phyloP scores from a whole-genome alignment of 2,113 vertebrate genomes.

The Psilopsiagon aymara region DNA sequence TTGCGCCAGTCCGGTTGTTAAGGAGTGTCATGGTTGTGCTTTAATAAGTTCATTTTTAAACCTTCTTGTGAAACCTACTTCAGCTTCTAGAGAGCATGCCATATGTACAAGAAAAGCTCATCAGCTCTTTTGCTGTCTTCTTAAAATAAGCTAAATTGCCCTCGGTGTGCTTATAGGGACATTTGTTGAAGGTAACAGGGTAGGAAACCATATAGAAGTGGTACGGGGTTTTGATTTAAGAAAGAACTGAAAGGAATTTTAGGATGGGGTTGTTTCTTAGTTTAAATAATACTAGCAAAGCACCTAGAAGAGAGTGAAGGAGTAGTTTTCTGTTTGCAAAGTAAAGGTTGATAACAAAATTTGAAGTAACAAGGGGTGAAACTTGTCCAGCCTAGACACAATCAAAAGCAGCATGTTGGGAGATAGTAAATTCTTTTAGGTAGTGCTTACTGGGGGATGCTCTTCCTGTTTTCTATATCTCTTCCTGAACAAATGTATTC shows the following conservation, averaged over 20 bases:
- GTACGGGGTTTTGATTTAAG: background rate
- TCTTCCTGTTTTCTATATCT: background rate
- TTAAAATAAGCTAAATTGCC: background rate
- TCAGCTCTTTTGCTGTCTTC: background rate
- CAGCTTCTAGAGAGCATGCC: background rate
- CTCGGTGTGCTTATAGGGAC: background rate
- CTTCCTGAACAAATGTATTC: background rate
- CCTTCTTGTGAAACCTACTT: background rate
- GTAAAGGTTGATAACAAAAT: background rate
- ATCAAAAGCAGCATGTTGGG: background rate
- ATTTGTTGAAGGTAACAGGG: background rate
- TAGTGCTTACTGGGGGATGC: background rate
- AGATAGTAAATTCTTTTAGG: background rate
- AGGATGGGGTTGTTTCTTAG: background rate
- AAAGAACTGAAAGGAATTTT: background rate
- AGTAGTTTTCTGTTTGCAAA: background rate
- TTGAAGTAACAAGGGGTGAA: background rate
- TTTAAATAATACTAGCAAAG: background rate
- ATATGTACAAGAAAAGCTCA: background rate
- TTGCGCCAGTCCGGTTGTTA: background rate
- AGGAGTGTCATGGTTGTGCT: background rate
- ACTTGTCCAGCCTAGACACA: background rate
- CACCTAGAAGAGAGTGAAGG: background rate
- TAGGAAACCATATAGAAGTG: background rate
- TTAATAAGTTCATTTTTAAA: constrained; percentile 52